Evolutionary conservation across 1,140 invertebrate genomes (phyloP).

Genomic region (Drosophila prosaltans): DNA sequence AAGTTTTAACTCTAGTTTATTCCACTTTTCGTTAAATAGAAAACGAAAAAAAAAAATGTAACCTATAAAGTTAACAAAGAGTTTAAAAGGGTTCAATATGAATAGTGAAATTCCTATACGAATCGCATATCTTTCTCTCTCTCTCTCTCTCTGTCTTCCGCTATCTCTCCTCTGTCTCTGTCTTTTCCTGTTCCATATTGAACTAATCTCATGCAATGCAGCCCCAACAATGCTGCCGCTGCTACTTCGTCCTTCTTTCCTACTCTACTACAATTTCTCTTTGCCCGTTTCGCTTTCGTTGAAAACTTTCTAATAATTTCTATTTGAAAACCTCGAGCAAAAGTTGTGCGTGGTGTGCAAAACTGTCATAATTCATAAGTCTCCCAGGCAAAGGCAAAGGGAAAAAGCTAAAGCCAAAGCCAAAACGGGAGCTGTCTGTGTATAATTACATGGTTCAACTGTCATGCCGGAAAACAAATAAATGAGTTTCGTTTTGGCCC

Average conservation of each 20-base stretch:
- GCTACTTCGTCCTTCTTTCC: neutral
- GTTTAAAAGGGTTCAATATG: slow-evolving; percentile 67
- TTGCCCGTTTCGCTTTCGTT: slow-evolving; percentile 62
- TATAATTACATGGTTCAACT: slow-evolving; percentile 81
- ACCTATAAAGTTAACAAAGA: slow-evolving; percentile 39
- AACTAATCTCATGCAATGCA: slow-evolving; percentile 69
- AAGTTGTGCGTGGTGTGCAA: slow-evolving; percentile 78
- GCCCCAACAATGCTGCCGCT: slow-evolving; percentile 11
- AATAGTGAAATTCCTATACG: slow-evolving; percentile 30
- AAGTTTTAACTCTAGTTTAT: too few relatives aligned
- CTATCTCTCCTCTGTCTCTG: neutral
- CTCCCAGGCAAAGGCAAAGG: slow-evolving; percentile 26
- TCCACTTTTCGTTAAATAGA: neutral
- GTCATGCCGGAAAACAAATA: slow-evolving; percentile 78
- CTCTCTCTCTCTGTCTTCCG: neutral
- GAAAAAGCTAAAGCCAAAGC: slow-evolving; percentile 11
- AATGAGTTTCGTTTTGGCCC: slow-evolving; percentile 63
- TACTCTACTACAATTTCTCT: neutral
- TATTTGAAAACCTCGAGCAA: slow-evolving; percentile 72
- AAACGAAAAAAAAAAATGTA: neutral
- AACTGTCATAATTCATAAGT: slow-evolving; percentile 81
- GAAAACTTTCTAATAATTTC: slow-evolving; percentile 78
- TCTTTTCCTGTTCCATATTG: slow-evolving; percentile 36
- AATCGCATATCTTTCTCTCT: slow-evolving; percentile 24
- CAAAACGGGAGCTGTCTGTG: slow-evolving; percentile 58